Base-by-base conservation (phyloP, 2,888 invertebrate genomes). In the Drosophila picticornis region DNA sequence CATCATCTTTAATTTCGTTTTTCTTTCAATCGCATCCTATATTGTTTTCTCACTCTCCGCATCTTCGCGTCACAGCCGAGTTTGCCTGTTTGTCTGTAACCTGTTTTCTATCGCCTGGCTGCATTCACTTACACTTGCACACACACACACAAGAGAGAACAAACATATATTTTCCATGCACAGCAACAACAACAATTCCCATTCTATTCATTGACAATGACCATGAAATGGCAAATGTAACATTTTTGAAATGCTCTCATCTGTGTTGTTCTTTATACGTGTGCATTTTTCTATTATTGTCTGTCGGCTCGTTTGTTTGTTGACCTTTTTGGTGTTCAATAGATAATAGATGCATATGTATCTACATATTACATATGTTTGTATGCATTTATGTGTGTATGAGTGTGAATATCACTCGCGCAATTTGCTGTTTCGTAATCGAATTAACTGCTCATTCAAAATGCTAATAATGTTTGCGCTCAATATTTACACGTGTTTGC, bases 131-230 rank as follows among this genome's bases (percentile, higher is more conserved):
- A 72, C 85, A 79, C 80, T 69, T 70, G 64, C 52, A 34, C 10
- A 46, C 52, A 59, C 43, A 40, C 50, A 60, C 59, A 36, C 51
- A 27, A n/a, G 36, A 51, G 34, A 63, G 61, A 75, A 60, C 57
- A 71, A 59, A 48, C 51, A 67, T 63, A 10, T 53, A 75, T 63
- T 63, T 58, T 67, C 48, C 57, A 69, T 76, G 60, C 52, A 72
- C 52, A 61, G 34, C 72, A 63, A 72, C 58, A 70, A 63, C 66
- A 57, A 67, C 69, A 68, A 71, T 71, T 75, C 78, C 56, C 70
- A 68, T 61, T 68, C 63, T 83, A 83, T 76, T 80, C 78, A 80
- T 72, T 84, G 90, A 75, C 90, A 91, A 73, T 91, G 90, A 90
- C 90, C 89, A 79, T 90, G 90, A 90, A 91, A 90, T 80, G 57